These are phyloP conservation scores for Orthonyx spaldingii DNA, from an alignment of 2,113 vertebrate species.

Conservation along the genomic window DNA sequence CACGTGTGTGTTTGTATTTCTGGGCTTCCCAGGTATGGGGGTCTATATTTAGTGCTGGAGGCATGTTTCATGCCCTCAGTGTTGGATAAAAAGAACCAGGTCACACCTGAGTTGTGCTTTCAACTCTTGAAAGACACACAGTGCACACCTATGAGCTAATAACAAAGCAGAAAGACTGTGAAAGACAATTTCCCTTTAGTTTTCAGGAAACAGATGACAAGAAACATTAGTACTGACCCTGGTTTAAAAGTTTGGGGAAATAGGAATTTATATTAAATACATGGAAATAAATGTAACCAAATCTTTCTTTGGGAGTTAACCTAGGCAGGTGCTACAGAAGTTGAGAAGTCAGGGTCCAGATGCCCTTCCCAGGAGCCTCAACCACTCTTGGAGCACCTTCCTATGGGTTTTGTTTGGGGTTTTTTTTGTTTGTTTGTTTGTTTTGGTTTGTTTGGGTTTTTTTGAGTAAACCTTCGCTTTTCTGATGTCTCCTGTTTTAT, in stretches of 20 bases:
- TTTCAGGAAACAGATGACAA: not conserved
- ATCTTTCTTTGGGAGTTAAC: not conserved
- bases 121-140: not conserved
- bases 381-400: not conserved
- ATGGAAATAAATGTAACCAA: not conserved
- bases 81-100: not conserved
- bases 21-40: not conserved
- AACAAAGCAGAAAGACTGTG: not conserved
- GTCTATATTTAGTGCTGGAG: not conserved
- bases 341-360: not conserved
- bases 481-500: not conserved
- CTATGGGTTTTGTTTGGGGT: too few relatives aligned
- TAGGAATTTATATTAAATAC: not conserved
- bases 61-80: not conserved
- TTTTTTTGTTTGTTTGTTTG: not conserved
- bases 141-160: not conserved
- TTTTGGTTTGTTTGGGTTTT: not conserved
- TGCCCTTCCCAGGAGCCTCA: not conserved
- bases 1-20: not conserved
- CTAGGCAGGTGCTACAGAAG: not conserved
- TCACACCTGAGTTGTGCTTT: not conserved
- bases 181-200: not conserved
- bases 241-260: not conserved
- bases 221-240: not conserved
- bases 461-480: not conserved